Conservation (phyloP, 2,113 vertebrate species). For the western clawed frog (Xenopus tropicalis) region DNA sequence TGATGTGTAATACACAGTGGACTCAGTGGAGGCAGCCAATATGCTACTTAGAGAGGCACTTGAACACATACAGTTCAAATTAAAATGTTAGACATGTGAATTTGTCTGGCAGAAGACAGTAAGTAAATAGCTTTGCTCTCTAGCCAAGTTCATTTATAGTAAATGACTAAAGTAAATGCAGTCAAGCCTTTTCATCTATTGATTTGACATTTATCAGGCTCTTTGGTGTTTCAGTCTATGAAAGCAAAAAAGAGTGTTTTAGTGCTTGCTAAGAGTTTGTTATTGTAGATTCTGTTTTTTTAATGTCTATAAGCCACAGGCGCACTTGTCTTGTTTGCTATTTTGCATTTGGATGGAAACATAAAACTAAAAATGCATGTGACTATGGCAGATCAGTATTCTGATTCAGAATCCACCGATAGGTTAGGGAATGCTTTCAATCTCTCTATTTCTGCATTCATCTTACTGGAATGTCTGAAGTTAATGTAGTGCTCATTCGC, state of each 20-base stretch:
- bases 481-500: too few relatives aligned
- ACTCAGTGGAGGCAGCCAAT: neutral
- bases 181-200: constrained; percentile 25
- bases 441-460: too few relatives aligned
- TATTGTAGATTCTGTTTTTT: neutral
- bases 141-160: constrained; percentile 32
- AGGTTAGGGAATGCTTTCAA: too few relatives aligned
- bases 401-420: too few relatives aligned
- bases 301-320: neutral
- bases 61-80: constrained; percentile 10
- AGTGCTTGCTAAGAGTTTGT: constrained; percentile 5
- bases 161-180: constrained; percentile 31
- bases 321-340: neutral
- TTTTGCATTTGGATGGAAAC: neutral
- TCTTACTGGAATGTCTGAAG: too few relatives aligned
- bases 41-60: constrained; percentile 16
- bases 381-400: too few relatives aligned
- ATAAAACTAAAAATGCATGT: neutral
- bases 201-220: constrained; percentile 39
- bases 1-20: neutral
- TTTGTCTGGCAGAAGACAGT: constrained; percentile 30
- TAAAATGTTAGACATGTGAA: constrained; percentile 1
- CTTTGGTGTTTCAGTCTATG: constrained; percentile 3
- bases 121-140: constrained; percentile 17
- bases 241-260: constrained; percentile 10